Conservation (phyloP, 1,140 invertebrate genomes). For the Neodiprion fabricii region DNA sequence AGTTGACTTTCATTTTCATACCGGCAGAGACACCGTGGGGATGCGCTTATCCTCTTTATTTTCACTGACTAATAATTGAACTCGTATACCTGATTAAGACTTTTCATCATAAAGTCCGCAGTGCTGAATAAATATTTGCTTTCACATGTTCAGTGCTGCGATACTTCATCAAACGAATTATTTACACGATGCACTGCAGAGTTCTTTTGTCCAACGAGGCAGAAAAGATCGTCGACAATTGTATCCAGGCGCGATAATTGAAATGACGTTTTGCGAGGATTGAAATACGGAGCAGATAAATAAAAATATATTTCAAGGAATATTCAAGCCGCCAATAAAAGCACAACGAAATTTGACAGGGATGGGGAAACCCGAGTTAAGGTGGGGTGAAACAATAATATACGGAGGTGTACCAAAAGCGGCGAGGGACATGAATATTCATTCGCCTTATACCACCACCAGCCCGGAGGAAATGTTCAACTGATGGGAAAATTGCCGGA, state of each 20-base stretch:
- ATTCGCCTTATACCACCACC: background rate
- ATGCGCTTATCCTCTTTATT: background rate
- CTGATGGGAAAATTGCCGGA: background rate
- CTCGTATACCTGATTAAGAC: background rate
- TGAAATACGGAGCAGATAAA: no score
- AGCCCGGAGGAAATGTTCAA: background rate
- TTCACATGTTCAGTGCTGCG: no score
- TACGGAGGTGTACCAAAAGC: background rate
- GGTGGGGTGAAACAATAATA: background rate
- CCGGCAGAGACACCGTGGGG: no score
- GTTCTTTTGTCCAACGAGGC: no score
- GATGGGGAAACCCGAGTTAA: background rate
- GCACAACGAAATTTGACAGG: background rate
- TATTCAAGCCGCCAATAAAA: background rate
- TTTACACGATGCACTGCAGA: no score
- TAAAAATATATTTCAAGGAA: no score
- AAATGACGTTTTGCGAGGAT: no score
- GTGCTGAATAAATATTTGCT: background rate
- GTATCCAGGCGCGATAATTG: no score
- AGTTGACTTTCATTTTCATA: background rate
- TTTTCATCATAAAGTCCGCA: background rate
- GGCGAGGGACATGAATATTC: conserved; percentile 2
- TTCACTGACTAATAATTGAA: background rate
- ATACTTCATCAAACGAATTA: no score
- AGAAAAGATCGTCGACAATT: no score